Evolutionary conservation across 1,140 invertebrate species (phyloP).

Genomic region (Battus philenor): DNA sequence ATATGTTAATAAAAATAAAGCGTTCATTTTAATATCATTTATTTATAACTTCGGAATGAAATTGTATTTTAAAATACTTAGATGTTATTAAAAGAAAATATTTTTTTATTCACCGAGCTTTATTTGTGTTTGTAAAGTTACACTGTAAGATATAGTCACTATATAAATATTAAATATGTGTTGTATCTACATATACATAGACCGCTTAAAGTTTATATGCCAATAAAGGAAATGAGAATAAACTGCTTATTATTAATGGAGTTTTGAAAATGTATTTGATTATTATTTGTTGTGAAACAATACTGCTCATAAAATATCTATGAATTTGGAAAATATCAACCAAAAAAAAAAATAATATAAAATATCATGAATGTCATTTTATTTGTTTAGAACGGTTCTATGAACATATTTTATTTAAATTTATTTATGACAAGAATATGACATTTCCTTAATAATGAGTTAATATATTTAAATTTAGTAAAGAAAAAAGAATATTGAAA

Average conservation of each 20-base stretch:
- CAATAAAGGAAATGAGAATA: conserved; percentile 59
- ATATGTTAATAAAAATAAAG: conserved; percentile 9
- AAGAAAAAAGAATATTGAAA: too few relatives aligned
- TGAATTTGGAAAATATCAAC: too few relatives aligned
- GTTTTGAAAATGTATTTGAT: too few relatives aligned
- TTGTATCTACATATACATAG: conserved; percentile 52
- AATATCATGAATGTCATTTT: too few relatives aligned
- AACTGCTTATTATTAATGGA: conserved; percentile 40
- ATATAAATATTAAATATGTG: conserved; percentile 49
- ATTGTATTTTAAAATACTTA: conserved; percentile 48
- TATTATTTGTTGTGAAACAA: too few relatives aligned
- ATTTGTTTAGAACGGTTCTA: too few relatives aligned
- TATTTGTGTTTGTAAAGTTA: conserved; percentile 58
- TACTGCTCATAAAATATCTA: too few relatives aligned
- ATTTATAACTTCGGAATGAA: conserved; percentile 33
- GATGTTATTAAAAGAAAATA: conserved; percentile 53
- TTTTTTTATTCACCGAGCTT: conserved; percentile 67
- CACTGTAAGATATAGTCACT: conserved; percentile 65
- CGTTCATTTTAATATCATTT: conserved; percentile 26
- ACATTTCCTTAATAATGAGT: too few relatives aligned
- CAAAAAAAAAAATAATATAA: too few relatives aligned
- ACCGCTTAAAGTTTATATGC: conserved; percentile 69
- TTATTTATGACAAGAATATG: too few relatives aligned
- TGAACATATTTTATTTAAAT: too few relatives aligned
- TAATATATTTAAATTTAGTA: too few relatives aligned